Evolutionary conservation across 2,888 invertebrate genomes (phyloP).

Genomic region (Lamellibrachia satsuma): DNA sequence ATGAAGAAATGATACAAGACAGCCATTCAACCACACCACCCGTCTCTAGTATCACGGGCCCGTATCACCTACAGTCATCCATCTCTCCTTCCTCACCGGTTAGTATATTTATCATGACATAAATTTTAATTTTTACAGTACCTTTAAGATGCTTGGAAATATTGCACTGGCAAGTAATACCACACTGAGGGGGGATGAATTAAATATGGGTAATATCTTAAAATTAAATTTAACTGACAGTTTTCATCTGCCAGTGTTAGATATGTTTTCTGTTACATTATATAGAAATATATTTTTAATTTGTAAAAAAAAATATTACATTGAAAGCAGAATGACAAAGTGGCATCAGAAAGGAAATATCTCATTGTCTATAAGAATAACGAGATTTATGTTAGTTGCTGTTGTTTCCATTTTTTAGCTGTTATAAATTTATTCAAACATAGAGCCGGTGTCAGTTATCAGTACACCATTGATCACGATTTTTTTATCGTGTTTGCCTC

Average conservation of each 20-base stretch:
- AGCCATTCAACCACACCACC: constrained; percentile 11
- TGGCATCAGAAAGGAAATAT: background rate
- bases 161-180: background rate
- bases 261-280: background rate
- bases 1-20: constrained; percentile 13
- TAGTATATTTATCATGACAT: background rate
- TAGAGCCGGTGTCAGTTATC: background rate
- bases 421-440: background rate
- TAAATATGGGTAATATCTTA: background rate
- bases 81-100: background rate
- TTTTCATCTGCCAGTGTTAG: background rate
- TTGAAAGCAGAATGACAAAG: background rate
- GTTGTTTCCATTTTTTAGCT: background rate
- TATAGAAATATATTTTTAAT: background rate
- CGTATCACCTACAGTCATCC: background rate
- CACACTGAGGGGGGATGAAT: background rate
- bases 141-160: background rate
- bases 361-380: background rate
- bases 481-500: background rate
- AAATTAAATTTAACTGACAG: background rate
- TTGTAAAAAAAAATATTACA: background rate
- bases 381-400: background rate
- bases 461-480: background rate
- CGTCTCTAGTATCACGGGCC: background rate
- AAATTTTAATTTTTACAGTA: background rate